Base-by-base conservation (phyloP, 2,113 vertebrate species). In the Lasiurus cinereus region DNA sequence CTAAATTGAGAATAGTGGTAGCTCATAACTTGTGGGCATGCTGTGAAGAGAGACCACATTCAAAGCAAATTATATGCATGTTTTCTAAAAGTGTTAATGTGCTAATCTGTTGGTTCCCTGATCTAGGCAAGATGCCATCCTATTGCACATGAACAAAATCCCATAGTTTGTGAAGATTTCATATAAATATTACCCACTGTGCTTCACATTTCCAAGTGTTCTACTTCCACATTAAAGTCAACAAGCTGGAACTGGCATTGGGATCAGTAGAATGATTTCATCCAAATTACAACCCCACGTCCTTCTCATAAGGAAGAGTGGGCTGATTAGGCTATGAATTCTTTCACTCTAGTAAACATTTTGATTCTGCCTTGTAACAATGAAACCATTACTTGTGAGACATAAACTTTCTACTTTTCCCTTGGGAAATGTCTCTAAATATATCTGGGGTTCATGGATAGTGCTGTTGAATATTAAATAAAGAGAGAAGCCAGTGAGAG, bases 61-160 rank as follows among this genome's bases (percentile, higher is more conserved):
- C 98, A 98, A 98, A 98, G 97, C 92, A 98, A 98, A 98, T 98
- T 98, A 97, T 94, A 98, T 19, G 97, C 98, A 96, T 98, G 97
- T 98, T 98, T 98, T 97, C 96, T 97, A 97, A 97, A 98, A 99
- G 99, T 98, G 99, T 99, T 99, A 99, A 99, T 99, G 99, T 99
- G 99, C 98, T 99, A 99, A 99, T 99, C 99, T 99, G 98, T 98
- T 99, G 98, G 99, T 99, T 99, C 98, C 98, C 98, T 98, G 98
- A 99, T 99, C 99, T 98, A 99, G 99, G 98, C 98, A 98, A 98
- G 97, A 98, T 98, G 98, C 98, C 98, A 98, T 96, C 92, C 98
- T 99, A 98, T 98, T 98, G 97, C 96, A 96, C 98, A 97, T 96
- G 98, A 99, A 97, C 98, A 98, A 98, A 97, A 98, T 97, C 97